phyloP scores from a whole-genome alignment of 2,113 vertebrate species.

The Lagopus leucura region DNA sequence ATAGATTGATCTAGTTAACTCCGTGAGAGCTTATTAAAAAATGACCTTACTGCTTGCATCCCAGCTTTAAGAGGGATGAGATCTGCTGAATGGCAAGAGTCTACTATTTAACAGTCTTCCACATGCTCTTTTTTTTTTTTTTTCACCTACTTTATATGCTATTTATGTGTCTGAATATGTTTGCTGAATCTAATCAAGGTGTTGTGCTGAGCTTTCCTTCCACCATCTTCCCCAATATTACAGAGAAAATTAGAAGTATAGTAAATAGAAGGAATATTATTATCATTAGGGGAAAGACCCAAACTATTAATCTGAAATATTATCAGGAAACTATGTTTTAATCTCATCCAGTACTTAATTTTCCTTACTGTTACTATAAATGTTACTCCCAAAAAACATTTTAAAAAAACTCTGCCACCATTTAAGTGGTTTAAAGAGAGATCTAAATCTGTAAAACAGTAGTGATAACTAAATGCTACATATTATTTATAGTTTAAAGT shows the following conservation, averaged over 20 bases:
- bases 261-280: neutral
- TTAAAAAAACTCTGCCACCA: constrained; percentile 5
- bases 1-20: too few species aligned
- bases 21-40: too few species aligned
- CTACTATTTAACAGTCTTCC: neutral
- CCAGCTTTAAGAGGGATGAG: neutral
- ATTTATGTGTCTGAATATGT: neutral
- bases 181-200: neutral
- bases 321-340: neutral
- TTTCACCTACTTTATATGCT: neutral
- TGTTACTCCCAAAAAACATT: neutral
- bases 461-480: constrained; percentile 62
- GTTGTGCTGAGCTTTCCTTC: neutral
- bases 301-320: neutral
- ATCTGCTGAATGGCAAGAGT: neutral
- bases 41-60: too few species aligned
- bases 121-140: neutral
- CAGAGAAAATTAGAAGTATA: neutral
- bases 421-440: constrained; percentile 50
- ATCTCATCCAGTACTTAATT: neutral
- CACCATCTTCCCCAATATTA: neutral
- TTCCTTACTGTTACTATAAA: neutral
- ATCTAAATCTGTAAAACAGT: constrained; percentile 43
- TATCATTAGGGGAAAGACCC: neutral
- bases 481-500: constrained; percentile 56